These are phyloP conservation scores for Chironomus tentans DNA, from an alignment of 2,888 invertebrate genomes.

Conservation along the genomic window DNA sequence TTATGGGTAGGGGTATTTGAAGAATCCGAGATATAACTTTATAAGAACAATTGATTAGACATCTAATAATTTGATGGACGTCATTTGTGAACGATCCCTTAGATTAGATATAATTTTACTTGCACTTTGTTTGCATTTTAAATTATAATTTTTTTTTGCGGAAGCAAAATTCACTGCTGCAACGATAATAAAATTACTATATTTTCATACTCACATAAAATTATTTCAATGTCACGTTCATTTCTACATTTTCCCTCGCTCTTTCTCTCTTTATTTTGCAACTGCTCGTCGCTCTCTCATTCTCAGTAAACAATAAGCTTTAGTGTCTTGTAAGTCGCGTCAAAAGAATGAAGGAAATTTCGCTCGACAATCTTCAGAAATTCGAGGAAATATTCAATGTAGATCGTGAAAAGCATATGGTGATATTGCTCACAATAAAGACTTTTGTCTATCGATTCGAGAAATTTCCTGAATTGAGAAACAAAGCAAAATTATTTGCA, in stretches of 20 bases:
- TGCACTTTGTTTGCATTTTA: no score
- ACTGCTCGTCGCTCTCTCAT: background rate
- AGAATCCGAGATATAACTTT: no score
- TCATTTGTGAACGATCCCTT: no score
- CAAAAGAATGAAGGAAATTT: background rate
- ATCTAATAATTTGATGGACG: no score
- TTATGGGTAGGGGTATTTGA: no score
- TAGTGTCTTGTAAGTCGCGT: background rate
- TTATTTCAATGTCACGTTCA: no score
- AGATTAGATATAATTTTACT: no score
- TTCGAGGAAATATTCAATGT: background rate
- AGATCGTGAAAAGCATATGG: conserved; percentile 5
- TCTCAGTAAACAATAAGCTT: background rate
- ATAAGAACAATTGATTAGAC: no score
- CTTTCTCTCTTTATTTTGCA: background rate
- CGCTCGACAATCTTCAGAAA: background rate
- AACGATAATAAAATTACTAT: no score
- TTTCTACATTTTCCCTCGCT: background rate
- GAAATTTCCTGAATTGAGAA: conserved; percentile 10
- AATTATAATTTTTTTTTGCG: no score
- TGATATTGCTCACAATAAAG: background rate
- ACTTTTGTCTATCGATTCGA: conserved; percentile 3
- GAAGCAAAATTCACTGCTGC: no score
- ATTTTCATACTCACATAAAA: no score
- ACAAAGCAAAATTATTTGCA: background rate